Evolutionary conservation across 2,888 invertebrate genomes (phyloP).

Genomic region (Steromphala cineraria): DNA sequence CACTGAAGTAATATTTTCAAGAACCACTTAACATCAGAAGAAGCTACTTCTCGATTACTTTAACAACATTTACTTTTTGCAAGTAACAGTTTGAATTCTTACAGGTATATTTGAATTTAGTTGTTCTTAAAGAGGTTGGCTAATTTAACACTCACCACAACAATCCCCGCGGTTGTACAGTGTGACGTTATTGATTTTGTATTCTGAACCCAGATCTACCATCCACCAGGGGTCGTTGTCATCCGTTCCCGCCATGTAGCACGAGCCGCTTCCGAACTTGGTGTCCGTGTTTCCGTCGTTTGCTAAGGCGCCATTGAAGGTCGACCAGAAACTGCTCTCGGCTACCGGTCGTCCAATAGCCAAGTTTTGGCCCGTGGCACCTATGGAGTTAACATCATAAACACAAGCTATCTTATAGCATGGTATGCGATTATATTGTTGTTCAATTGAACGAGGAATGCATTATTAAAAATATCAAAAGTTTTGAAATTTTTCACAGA

Average conservation of each 20-base stretch:
- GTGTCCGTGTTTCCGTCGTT: neutral
- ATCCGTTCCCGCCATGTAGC: neutral
- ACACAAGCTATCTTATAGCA: no score
- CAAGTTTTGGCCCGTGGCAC: neutral
- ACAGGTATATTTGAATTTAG: no score
- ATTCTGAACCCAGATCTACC: neutral
- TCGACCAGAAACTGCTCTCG: neutral
- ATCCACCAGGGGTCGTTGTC: slow-evolving; percentile 11
- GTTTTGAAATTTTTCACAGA: no score
- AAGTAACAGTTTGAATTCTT: no score
- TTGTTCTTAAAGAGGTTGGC: neutral
- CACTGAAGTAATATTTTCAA: no score
- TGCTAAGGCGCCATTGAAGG: neutral
- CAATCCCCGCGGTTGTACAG: neutral
- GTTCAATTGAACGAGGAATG: no score
- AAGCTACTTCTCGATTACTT: no score
- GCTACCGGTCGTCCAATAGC: neutral
- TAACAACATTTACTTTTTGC: no score
- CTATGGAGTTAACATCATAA: no score
- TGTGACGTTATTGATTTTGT: neutral
- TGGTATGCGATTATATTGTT: no score
- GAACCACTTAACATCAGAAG: no score
- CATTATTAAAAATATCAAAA: no score
- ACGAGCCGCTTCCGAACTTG: neutral
- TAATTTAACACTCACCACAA: neutral